Evolutionary conservation across 2,113 vertebrate genomes (phyloP).

Genomic region (Aptenodytes patagonicus): DNA sequence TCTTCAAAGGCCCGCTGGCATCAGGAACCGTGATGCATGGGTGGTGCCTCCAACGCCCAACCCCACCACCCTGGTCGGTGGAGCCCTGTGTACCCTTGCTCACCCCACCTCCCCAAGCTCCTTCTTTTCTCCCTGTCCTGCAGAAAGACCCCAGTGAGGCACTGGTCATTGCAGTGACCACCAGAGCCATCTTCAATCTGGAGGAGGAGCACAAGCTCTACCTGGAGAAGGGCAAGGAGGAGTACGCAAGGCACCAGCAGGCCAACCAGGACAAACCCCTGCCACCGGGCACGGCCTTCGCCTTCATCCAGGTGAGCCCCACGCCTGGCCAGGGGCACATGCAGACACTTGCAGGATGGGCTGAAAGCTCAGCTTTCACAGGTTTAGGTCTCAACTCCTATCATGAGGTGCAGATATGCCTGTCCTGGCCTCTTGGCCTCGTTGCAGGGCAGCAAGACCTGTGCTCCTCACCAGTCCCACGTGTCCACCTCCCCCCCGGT

Average conservation of each 20-base stretch:
- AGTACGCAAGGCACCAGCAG: constrained; percentile 33
- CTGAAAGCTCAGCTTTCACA: neutral
- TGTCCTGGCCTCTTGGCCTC: neutral
- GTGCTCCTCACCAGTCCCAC: neutral
- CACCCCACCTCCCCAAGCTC: neutral
- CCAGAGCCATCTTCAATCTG: constrained; percentile 70
- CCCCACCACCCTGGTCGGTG: neutral
- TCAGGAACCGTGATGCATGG: fast-evolving
- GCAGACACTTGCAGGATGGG: neutral
- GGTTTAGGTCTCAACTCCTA: neutral
- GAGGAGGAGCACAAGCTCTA: constrained; percentile 58
- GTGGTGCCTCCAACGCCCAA: neutral
- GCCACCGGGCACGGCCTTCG: constrained; percentile 57
- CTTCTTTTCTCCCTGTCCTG: neutral
- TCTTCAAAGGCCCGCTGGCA: neutral
- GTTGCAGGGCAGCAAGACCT: neutral
- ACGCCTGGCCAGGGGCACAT: neutral
- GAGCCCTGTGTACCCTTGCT: neutral
- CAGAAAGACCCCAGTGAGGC: constrained; percentile 73
- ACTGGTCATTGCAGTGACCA: constrained; percentile 75
- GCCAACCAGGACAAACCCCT: constrained; percentile 47
- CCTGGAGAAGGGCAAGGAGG: constrained; percentile 58
- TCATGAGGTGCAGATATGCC: fast-evolving
- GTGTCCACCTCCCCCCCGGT: fast-evolving
- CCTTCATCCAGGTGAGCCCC: constrained; percentile 68